Conservation (phyloP, 2,888 invertebrate species). For the Griposia aprilina region DNA sequence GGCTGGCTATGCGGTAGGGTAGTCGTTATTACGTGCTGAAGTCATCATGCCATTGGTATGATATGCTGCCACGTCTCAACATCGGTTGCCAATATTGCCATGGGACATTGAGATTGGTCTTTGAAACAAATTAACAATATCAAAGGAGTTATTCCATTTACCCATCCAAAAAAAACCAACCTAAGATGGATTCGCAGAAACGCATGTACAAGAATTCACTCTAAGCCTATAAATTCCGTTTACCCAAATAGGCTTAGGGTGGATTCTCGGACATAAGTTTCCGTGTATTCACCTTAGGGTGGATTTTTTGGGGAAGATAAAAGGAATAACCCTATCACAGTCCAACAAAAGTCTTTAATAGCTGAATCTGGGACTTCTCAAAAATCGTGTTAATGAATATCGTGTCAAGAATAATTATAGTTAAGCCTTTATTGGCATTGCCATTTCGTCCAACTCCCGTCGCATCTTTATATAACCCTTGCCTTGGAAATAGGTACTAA, state of each 20-base stretch:
- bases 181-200: too few species aligned
- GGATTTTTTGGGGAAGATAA: too few species aligned
- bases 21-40: conserved; percentile 86
- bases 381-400: background rate
- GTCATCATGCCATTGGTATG: conserved; percentile 72
- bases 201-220: too few species aligned
- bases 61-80: conserved; percentile 16
- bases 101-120: background rate
- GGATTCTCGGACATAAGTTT: too few species aligned
- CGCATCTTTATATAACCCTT: background rate
- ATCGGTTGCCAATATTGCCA: background rate
- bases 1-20: conserved; percentile 88
- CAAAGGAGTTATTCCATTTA: too few species aligned
- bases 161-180: too few species aligned
- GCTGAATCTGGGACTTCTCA: background rate
- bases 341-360: too few species aligned
- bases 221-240: too few species aligned
- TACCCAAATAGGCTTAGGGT: too few species aligned
- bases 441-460: background rate
- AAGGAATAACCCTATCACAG: too few species aligned
- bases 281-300: too few species aligned
- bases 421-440: background rate
- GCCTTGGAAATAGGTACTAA: too few species aligned
- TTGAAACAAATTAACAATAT: background rate
- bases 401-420: background rate